A percentile compares a stretch with the other conserved stretches of the same genome.
Conservation (phyloP, 2,113 vertebrate species). For the pig (Sus scrofa) region T2T-Sscrofa CM000814.6:112122501-112123000, state of each 20-base stretch:
- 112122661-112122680: no score
- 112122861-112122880: not conserved
- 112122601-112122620: no score
- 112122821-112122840: not conserved
- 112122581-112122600: no score
- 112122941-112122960: not conserved
- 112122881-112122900: not conserved
- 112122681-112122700: no score
- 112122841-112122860: not conserved
- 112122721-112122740: no score
- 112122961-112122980: not conserved
- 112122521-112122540: not conserved
- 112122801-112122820: not conserved
- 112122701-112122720: no score
- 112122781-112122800: no score
- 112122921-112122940: not conserved
- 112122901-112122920: not conserved
- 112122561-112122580: no score
- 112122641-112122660: no score
- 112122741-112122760: no score
- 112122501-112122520: not conserved
- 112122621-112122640: no score
- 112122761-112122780: no score
- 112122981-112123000: not conserved
- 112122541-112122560: not conserved